Percentiles rank a stretch among this genome's conserved stretches.
Evolutionary conservation across 2,797 vertebrate genomes (phyloP).

Genomic region (Pseudomugil tenellus): DNA sequence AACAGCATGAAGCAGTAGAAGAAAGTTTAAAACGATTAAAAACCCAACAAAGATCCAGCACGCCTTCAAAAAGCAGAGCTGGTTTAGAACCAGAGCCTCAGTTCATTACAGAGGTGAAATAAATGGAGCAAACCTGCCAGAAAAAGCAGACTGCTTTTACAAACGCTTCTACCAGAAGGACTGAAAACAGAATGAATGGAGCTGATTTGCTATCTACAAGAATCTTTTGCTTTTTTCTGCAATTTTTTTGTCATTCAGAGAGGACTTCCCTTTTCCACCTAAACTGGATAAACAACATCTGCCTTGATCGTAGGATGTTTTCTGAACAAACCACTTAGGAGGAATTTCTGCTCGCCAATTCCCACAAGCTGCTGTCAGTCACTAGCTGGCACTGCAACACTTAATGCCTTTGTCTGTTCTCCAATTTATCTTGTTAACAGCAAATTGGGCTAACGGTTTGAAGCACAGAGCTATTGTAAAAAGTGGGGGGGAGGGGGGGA

Average conservation of each 20-base stretch:
- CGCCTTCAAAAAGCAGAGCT: not conserved
- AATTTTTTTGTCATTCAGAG: slow-evolving; percentile 69
- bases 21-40: not conserved
- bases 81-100: slow-evolving; percentile 3
- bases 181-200: slow-evolving; percentile 7
- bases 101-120: slow-evolving; percentile 14
- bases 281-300: slow-evolving; percentile 86
- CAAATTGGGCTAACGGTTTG: slow-evolving; percentile 85
- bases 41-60: not conserved
- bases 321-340: slow-evolving; percentile 87
- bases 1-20: not conserved
- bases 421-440: slow-evolving; percentile 89
- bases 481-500: slow-evolving; percentile 53
- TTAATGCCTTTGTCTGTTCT: slow-evolving; percentile 88
- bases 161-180: slow-evolving; percentile 44
- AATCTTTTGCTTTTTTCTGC: slow-evolving; percentile 35
- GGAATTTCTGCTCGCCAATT: slow-evolving; percentile 84
- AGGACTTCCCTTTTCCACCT: slow-evolving; percentile 71
- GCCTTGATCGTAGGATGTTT: slow-evolving; percentile 85
- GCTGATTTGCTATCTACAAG: slow-evolving; percentile 46
- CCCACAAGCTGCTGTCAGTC: slow-evolving; percentile 88
- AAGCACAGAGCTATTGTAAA: slow-evolving; percentile 80
- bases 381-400: slow-evolving; percentile 86
- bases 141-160: not conserved
- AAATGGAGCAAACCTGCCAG: slow-evolving; percentile 27